A percentile compares a stretch with the other conserved stretches of the same genome.
These are phyloP conservation scores for Neuroscelio doddi DNA, from an alignment of 2,888 invertebrate species.

Conservation along the genomic window DNA sequence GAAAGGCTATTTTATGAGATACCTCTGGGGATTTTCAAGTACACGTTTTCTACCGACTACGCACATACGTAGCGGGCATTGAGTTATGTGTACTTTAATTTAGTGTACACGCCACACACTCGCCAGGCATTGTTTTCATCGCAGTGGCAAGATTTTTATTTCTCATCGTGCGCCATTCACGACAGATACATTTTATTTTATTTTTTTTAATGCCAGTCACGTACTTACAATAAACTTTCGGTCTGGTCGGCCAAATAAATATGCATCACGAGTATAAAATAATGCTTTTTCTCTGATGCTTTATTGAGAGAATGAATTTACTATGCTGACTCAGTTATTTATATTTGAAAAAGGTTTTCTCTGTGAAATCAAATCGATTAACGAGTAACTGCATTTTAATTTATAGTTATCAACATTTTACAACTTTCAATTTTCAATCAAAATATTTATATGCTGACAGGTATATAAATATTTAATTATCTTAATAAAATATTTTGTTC, in stretches of 20 bases:
- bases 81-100: conserved; percentile 24
- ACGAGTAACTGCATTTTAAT: no score
- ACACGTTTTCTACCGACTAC: no score
- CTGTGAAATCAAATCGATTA: no score
- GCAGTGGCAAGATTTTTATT: conserved; percentile 28
- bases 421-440: no score
- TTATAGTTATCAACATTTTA: no score
- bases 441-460: no score
- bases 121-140: conserved; percentile 23
- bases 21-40: no score
- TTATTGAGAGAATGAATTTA: conserved; percentile 16
- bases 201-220: conserved; percentile 14
- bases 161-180: conserved; percentile 6
- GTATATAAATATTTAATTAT: neutral
- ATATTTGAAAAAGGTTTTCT: neutral
- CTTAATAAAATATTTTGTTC: neutral
- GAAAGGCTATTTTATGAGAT: no score
- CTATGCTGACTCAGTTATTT: neutral
- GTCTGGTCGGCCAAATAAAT: conserved; percentile 23
- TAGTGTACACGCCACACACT: conserved; percentile 15
- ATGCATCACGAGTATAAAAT: conserved; percentile 17
- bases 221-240: conserved; percentile 25
- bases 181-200: conserved; percentile 6
- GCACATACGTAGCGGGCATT: conserved; percentile 8
- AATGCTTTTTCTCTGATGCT: conserved; percentile 8